These are phyloP conservation scores for Hypanus sabinus DNA, from an alignment of 2,113 vertebrate species.

Conservation along the genomic window DNA sequence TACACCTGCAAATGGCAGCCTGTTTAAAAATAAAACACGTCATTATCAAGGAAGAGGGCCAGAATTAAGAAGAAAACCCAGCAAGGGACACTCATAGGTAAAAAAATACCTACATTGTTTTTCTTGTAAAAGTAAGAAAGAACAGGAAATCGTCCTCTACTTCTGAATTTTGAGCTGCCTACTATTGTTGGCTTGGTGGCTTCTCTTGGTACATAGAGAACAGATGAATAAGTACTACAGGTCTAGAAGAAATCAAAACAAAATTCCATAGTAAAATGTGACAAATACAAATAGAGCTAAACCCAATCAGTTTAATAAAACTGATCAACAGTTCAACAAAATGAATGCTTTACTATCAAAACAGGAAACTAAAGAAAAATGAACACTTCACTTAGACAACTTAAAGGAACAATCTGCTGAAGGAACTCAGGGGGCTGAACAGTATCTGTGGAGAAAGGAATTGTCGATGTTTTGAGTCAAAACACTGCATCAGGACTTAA, in stretches of 20 bases:
- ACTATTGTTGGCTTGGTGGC: conserved; percentile 55
- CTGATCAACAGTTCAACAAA: background rate
- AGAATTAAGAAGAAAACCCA: background rate
- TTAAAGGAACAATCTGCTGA: background rate
- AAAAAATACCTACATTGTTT: conserved; percentile 58
- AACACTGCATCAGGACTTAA: too few species aligned
- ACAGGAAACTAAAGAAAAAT: background rate
- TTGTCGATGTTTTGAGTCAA: too few species aligned
- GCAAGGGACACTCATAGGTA: background rate
- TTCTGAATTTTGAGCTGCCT: conserved; percentile 69
- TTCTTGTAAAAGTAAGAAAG: conserved; percentile 68
- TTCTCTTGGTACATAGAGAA: conserved; percentile 59
- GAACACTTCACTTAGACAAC: background rate
- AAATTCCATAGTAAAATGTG: background rate
- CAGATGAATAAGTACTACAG: conserved; percentile 64
- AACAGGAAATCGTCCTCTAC: conserved; percentile 66
- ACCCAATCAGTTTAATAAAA: background rate
- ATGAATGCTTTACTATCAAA: background rate
- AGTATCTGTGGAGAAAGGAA: background rate
- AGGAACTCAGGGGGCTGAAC: too few species aligned
- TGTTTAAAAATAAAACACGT: conserved; percentile 40
- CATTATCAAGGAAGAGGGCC: background rate
- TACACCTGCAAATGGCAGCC: conserved; percentile 71
- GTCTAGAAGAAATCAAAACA: conserved; percentile 49
- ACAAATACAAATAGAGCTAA: too few species aligned